phyloP scores from a whole-genome alignment of 2,888 invertebrate genomes.

The Platynereis dumerilii region DNA sequence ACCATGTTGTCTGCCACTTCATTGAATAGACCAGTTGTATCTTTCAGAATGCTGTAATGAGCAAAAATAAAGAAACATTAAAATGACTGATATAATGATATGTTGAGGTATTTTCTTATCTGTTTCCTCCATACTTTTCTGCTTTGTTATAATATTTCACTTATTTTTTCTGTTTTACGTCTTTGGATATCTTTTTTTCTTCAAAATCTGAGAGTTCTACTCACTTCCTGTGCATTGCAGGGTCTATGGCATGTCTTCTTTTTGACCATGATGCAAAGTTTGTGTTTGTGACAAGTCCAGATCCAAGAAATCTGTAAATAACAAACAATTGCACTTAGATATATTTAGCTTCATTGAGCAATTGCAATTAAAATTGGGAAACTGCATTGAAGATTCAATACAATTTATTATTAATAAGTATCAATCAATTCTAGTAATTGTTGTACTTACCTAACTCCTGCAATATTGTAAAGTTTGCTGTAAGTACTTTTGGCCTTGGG shows the following conservation, averaged over 20 bases:
- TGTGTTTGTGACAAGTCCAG: conserved; percentile 24
- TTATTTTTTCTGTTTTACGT: too few species aligned
- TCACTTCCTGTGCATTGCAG: conserved; percentile 32
- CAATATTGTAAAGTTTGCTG: conserved; percentile 2
- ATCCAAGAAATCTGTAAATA: conserved; percentile 27
- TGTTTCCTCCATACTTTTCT: too few species aligned
- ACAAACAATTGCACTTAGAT: neutral
- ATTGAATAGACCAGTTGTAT: conserved; percentile 27
- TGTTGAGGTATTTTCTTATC: too few species aligned
- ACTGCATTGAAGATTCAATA: too few species aligned
- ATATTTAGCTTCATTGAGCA: too few species aligned
- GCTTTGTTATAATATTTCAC: too few species aligned
- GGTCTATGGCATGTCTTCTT: conserved; percentile 21
- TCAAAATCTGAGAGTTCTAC: too few species aligned
- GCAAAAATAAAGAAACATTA: too few species aligned
- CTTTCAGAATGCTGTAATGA: conserved; percentile 20
- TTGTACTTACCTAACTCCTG: conserved; percentile 20
- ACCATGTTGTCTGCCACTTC: conserved; percentile 26
- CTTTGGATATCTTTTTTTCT: too few species aligned
- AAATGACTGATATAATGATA: too few species aligned
- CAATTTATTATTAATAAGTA: too few species aligned
- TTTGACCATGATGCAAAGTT: conserved; percentile 21
- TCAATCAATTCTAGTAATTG: neutral
- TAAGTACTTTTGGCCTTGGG: conserved; percentile 18
- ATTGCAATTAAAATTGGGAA: too few species aligned